Evolutionary conservation across 2,797 vertebrate species (phyloP).

Genomic region (Brotula barbata): DNA sequence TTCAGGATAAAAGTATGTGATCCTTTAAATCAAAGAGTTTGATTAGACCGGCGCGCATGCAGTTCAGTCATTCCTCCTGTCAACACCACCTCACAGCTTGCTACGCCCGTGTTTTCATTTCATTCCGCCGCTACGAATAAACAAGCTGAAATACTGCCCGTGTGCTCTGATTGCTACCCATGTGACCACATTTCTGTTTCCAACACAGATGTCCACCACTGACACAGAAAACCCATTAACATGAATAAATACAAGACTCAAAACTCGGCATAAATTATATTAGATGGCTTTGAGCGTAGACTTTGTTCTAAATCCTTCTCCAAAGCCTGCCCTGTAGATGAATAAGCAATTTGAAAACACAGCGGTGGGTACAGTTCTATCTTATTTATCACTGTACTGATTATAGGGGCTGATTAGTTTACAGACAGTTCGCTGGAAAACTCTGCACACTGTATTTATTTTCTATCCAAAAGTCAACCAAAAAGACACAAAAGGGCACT

Average conservation of each 20-base stretch:
- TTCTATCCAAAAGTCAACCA: conserved; percentile 45
- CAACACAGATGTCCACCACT: conserved; percentile 34
- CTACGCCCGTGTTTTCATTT: conserved; percentile 36
- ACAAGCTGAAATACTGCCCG: too few relatives aligned
- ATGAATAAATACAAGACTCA: conserved; percentile 29
- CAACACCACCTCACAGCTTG: too few relatives aligned
- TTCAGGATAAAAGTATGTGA: too few relatives aligned
- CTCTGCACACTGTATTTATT: conserved; percentile 59
- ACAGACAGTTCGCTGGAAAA: conserved; percentile 56
- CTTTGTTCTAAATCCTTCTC: conserved; percentile 33
- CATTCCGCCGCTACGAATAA: conserved; percentile 2
- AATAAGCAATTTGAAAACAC: conserved; percentile 78
- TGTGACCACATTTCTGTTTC: conserved; percentile 34
- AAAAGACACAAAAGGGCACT: conserved; percentile 39
- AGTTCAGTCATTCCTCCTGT: too few relatives aligned
- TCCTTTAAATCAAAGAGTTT: too few relatives aligned
- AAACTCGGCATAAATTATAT: conserved; percentile 51
- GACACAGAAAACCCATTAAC: conserved; percentile 44
- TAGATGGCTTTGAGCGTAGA: conserved; percentile 49
- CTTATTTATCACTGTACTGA: conserved; percentile 70
- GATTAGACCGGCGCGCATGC: too few relatives aligned
- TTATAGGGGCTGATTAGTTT: conserved; percentile 71
- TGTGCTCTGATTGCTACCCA: too few relatives aligned
- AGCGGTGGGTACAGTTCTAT: conserved; percentile 70
- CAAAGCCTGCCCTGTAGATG: conserved; percentile 61